Conservation (phyloP, 1,140 invertebrate species). For the Sminthurides bifidus region DNA sequence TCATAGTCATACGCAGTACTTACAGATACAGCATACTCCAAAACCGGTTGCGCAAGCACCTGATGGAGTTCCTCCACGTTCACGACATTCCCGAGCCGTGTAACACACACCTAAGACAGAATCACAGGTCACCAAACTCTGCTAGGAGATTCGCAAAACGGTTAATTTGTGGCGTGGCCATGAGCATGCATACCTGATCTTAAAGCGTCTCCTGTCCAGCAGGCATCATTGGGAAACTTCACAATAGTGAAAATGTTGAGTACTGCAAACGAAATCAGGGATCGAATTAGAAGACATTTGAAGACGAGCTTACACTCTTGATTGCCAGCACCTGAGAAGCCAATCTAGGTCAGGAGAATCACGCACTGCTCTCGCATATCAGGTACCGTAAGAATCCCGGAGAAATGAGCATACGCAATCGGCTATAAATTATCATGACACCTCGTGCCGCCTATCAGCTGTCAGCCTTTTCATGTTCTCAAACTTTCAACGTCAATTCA, state of each 20-base stretch:
- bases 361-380: no score
- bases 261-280: constrained; percentile 28
- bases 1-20: no score
- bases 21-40: constrained; percentile 39
- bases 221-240: constrained; percentile 35
- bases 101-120: constrained; percentile 35
- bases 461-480: no score
- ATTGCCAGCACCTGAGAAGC: no score
- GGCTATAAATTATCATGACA: no score
- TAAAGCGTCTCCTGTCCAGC: constrained; percentile 30
- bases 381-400: no score
- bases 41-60: constrained; percentile 38
- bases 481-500: no score
- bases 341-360: no score
- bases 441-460: no score
- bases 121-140: neutral
- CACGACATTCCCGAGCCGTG: constrained; percentile 33
- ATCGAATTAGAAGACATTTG: neutral
- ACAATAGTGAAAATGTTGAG: constrained; percentile 36
- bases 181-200: constrained; percentile 21
- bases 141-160: no score
- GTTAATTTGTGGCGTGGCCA: no score
- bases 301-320: neutral
- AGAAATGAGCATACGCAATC: no score
- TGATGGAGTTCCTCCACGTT: constrained; percentile 34